Evolutionary conservation across 1,140 invertebrate species (phyloP).

Genomic region (Caerostris darwini): DNA sequence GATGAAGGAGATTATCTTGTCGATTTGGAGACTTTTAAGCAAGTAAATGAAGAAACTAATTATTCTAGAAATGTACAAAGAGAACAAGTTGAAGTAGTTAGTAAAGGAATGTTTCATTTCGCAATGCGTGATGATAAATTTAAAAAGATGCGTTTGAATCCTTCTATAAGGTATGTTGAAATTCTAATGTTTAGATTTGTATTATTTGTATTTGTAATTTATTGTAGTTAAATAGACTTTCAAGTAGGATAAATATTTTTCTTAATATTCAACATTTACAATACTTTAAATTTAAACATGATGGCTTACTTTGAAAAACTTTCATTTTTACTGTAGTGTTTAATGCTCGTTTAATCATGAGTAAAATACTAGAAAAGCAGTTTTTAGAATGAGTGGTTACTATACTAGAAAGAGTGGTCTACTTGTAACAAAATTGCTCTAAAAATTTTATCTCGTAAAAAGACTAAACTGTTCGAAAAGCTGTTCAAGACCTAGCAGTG

Average conservation of each 20-base stretch:
- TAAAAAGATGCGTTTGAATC: slow-evolving; percentile 6
- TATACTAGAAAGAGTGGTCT: too few species aligned
- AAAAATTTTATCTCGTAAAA: too few species aligned
- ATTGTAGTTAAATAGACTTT: not conserved
- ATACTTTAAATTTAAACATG: not conserved
- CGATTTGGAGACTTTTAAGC: not conserved
- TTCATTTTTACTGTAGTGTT: not conserved
- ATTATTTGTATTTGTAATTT: not conserved
- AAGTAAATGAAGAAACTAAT: slow-evolving; percentile 50
- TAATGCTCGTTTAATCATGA: not conserved
- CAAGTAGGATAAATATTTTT: not conserved
- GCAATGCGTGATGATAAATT: not conserved
- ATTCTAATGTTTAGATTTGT: not conserved
- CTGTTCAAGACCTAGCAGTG: too few species aligned
- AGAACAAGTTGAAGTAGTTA: slow-evolving; percentile 12
- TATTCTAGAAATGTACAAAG: not conserved
- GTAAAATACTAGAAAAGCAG: too few species aligned
- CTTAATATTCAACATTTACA: not conserved
- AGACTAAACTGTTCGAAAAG: too few species aligned
- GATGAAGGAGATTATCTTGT: slow-evolving; percentile 30
- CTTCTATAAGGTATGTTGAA: not conserved
- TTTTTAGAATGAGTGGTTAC: too few species aligned
- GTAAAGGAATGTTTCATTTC: not conserved
- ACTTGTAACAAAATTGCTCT: too few species aligned
- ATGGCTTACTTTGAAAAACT: not conserved